Evolutionary conservation across 2,797 vertebrate genomes (phyloP).

Genomic region (Bovichtus diacanthus): DNA sequence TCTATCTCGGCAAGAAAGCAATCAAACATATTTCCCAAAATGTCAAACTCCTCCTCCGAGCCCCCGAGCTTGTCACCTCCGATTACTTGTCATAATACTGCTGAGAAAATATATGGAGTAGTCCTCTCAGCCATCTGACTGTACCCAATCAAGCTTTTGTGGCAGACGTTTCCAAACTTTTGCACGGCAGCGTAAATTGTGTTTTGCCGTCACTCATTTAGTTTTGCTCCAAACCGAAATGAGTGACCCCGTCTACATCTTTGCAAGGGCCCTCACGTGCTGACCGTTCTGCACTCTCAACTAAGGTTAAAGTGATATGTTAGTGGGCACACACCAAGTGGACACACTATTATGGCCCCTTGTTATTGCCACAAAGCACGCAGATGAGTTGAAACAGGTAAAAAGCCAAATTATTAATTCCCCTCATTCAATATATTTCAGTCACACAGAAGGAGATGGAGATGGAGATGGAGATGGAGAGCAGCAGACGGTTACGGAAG

Average conservation of each 20-base stretch:
- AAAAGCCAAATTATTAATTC: constrained; percentile 16
- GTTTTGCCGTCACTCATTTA: not conserved
- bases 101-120: not conserved
- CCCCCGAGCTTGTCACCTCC: too few relatives aligned
- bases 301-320: not conserved
- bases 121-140: not conserved
- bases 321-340: not conserved
- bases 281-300: not conserved
- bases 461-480: constrained; percentile 31
- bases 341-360: constrained; percentile 11
- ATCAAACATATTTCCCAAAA: too few relatives aligned
- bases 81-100: too few relatives aligned
- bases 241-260: not conserved
- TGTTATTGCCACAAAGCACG: constrained; percentile 8
- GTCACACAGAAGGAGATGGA: constrained; percentile 34
- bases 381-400: constrained; percentile 18
- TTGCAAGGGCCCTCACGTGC: not conserved
- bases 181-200: not conserved
- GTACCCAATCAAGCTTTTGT: not conserved
- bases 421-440: constrained; percentile 33
- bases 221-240: constrained; percentile 6
- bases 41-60: too few relatives aligned
- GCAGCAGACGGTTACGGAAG: constrained; percentile 39
- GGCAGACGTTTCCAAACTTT: not conserved
- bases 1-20: too few relatives aligned